A percentile compares a stretch with the other conserved stretches of the same genome.
These are phyloP conservation scores for Gymnarchus niloticus DNA, from an alignment of 2,113 vertebrate species.

Conservation along the genomic window DNA sequence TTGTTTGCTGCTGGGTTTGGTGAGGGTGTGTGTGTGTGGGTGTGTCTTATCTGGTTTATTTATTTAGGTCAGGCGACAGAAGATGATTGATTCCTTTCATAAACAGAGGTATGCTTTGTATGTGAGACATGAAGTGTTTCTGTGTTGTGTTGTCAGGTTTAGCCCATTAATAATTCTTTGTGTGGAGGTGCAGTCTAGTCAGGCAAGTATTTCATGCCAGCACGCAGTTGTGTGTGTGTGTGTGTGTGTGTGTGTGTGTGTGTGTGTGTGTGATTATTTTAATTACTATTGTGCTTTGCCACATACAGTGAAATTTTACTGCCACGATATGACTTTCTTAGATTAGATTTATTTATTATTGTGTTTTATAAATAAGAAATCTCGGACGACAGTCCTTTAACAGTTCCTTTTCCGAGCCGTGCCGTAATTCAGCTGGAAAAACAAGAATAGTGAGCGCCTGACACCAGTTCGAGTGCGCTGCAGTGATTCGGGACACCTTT, in stretches of 20 bases:
- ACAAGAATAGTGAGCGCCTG: background rate
- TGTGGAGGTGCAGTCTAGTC: background rate
- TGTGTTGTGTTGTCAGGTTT: background rate
- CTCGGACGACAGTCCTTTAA: background rate
- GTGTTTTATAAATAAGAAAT: background rate
- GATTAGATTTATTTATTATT: background rate
- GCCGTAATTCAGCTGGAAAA: background rate
- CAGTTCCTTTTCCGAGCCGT: background rate
- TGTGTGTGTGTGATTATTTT: background rate
- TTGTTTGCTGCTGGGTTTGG: background rate
- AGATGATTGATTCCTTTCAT: background rate
- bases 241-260: background rate
- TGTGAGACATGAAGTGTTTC: no score
- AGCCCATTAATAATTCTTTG: background rate
- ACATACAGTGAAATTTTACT: background rate
- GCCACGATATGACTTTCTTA: constrained; percentile 9
- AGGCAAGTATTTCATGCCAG: background rate
- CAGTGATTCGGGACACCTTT: no score
- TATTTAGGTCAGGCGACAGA: constrained; percentile 11
- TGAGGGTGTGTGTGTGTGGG: background rate
- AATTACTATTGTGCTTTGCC: background rate
- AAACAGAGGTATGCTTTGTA: background rate
- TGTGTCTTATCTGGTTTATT: background rate
- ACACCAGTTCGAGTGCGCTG: no score
- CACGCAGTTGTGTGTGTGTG: background rate